Base-by-base conservation (phyloP, 2,797 vertebrate species). In the Bradypodion pumilum region DNA sequence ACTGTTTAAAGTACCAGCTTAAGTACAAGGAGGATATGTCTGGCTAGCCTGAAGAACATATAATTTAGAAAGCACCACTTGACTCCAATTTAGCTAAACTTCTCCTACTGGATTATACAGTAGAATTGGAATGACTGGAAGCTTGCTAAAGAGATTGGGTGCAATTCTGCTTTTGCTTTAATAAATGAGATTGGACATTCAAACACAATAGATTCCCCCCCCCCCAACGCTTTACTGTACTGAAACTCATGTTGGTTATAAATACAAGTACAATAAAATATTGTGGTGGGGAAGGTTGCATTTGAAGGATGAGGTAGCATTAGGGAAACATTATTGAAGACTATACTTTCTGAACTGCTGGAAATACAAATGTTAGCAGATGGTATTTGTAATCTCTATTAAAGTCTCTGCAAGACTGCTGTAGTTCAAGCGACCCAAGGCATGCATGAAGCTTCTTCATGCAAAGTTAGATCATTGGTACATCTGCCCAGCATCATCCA, bases 51-150 rank as follows among this genome's bases (percentile, higher is more conserved):
- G 49, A 91, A 91, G 44, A 89, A 90, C 12, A 66, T 8, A 4
- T 76, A 77, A 90, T 82, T 84, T 89, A 91, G 90, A 93, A 80
- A 79, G 68, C 85, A 89, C 70, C 74, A 69, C 83, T 75, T 76
- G 73, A 63, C 65, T 79, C 83, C 49, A 66, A 83, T 88, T 85
- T 90, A 35, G 25, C 82, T 87, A 62, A 82, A 87, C 37, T 83
- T 23, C 91, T 85, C 72, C 82, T 75, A 56, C 46, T 80, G 74
- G 52, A 80, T 89, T 89, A 78, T 23, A 89, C 59, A 62, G 37
- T 52, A 77, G 68, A 40, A 81, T 85, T 80, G 88, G 90, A 75
- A 29, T 81, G 68, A 90, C 87, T 84, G 81, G 70, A 90, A 90
- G 84, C 52, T 82, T 74, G 69, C 79, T 87, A 32, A 65, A 42